These are phyloP conservation scores for Chrysochloris asiatica DNA, from an alignment of 2,113 vertebrate species.

Conservation along the genomic window DNA sequence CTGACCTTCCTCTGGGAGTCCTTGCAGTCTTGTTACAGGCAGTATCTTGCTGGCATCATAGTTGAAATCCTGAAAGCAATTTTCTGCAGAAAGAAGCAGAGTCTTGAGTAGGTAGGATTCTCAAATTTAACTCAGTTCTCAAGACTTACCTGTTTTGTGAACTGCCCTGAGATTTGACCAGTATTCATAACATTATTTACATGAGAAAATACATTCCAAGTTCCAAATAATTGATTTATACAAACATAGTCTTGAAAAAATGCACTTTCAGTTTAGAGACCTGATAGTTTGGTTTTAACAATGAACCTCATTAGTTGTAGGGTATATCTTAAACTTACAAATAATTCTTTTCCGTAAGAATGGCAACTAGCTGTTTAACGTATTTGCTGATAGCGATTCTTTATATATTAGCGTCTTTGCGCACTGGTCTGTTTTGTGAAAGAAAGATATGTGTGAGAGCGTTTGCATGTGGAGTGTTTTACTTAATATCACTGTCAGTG, in stretches of 20 bases:
- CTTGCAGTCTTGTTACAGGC: neutral
- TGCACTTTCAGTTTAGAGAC: neutral
- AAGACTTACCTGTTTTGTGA: neutral
- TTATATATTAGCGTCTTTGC: neutral
- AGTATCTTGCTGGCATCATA: neutral
- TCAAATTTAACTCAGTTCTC: neutral
- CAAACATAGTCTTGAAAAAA: neutral
- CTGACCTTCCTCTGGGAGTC: neutral
- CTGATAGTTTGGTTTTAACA: neutral
- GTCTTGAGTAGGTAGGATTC: neutral
- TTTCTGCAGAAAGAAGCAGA: neutral
- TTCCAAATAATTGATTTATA: neutral
- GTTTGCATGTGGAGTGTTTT: neutral
- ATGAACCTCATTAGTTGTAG: neutral
- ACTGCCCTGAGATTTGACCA: neutral
- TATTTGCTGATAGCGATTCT: neutral
- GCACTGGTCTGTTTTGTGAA: neutral
- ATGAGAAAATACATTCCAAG: neutral
- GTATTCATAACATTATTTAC: neutral
- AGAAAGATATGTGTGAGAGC: rapidly evolving
- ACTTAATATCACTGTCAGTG: neutral
- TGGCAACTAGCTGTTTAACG: neutral
- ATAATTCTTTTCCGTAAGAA: neutral
- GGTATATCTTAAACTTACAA: conserved; percentile 18
- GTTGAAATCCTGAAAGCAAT: neutral